A percentile compares a stretch with the other conserved stretches of the same genome.
Conservation (phyloP, 30 jellyfish, hydroid and myxozoan genomes). For the Aurelia coerulea region DNA sequence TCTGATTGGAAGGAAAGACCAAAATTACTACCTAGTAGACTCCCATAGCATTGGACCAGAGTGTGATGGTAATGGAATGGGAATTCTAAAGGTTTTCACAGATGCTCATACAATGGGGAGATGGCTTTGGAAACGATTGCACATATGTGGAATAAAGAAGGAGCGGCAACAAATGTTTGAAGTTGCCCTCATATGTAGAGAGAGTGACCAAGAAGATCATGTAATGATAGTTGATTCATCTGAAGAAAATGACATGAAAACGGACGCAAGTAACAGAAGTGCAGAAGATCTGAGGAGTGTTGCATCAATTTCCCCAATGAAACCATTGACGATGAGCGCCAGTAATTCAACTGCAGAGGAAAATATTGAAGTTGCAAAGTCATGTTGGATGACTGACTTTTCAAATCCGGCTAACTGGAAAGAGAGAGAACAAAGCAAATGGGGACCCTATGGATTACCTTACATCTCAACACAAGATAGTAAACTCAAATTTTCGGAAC, state of each 20-base stretch:
- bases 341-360: too few species aligned
- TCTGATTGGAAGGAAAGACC: slow-evolving; percentile 1
- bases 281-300: neutral
- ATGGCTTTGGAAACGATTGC: slow-evolving; percentile 22
- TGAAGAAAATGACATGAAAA: too few species aligned
- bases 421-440: neutral
- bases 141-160: neutral
- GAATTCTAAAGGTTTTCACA: slow-evolving; percentile 1
- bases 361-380: too few species aligned
- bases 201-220: too few species aligned
- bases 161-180: neutral
- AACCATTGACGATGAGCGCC: too few species aligned
- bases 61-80: slow-evolving; percentile 4
- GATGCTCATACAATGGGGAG: neutral
- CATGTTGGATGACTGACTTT: too few species aligned
- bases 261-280: neutral
- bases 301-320: too few species aligned
- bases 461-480: neutral
- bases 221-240: too few species aligned
- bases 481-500: neutral
- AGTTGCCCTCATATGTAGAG: too few species aligned
- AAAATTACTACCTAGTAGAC: neutral
- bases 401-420: too few species aligned
- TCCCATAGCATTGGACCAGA: slow-evolving; percentile 10
- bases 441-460: slow-evolving; percentile 10